Conservation (phyloP, 2,797 vertebrate species). For the Muraenolepis orangiensis region DNA sequence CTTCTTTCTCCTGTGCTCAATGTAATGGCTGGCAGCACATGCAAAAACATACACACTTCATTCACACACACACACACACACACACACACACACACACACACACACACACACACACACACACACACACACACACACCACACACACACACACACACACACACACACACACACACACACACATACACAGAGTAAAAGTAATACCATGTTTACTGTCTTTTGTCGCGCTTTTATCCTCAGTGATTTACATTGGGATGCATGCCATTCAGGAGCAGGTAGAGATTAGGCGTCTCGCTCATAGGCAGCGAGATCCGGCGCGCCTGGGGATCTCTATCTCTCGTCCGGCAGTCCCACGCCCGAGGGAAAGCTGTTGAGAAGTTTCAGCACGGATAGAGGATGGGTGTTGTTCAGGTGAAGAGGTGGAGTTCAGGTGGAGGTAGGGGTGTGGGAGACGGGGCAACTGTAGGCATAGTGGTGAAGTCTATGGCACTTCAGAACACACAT, state of each 20-base stretch:
- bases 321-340: background rate
- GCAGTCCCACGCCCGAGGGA: too few relatives aligned
- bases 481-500: background rate
- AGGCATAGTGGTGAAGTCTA: background rate
- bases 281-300: background rate
- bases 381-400: background rate
- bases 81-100: conserved; percentile 6
- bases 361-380: background rate
- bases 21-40: background rate
- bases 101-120: conserved; percentile 6
- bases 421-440: background rate
- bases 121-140: conserved; percentile 6
- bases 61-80: background rate
- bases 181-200: background rate
- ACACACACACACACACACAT: conserved; percentile 8
- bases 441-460: background rate
- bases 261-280: background rate
- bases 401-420: background rate
- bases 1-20: background rate
- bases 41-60: background rate
- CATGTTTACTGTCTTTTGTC: background rate
- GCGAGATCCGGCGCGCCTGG: background rate
- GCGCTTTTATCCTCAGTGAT: background rate
- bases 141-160: conserved; percentile 3
- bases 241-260: background rate